Evolutionary conservation across 1,140 invertebrate genomes (phyloP).

Genomic region (Drosophila teissieri): DNA sequence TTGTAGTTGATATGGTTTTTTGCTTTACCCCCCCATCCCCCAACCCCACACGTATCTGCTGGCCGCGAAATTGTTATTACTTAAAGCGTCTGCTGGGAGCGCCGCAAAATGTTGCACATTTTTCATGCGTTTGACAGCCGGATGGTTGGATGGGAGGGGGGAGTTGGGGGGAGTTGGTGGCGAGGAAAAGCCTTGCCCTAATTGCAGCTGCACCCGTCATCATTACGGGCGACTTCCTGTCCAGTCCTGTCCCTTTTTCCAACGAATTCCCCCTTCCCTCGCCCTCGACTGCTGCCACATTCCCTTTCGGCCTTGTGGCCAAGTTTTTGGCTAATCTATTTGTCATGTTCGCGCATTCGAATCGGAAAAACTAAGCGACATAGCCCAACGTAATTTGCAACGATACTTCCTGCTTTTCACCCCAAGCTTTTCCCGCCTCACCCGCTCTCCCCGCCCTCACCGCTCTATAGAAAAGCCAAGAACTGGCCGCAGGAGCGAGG

Average conservation of each 20-base stretch:
- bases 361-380: slow-evolving; percentile 69
- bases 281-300: not conserved
- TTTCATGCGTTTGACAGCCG: slow-evolving; percentile 73
- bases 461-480: not conserved
- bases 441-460: not conserved
- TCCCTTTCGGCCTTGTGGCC: slow-evolving; percentile 17
- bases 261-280: not conserved
- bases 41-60: not conserved
- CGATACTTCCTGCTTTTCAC: slow-evolving; percentile 53
- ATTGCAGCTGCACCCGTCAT: slow-evolving; percentile 64
- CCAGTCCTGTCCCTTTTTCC: not conserved
- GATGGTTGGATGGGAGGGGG: too few relatives aligned
- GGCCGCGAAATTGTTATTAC: slow-evolving; percentile 61
- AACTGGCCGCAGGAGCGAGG: slow-evolving; percentile 7
- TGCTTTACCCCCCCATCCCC: not conserved
- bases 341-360: slow-evolving; percentile 71
- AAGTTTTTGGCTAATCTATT: slow-evolving; percentile 73
- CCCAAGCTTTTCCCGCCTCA: not conserved
- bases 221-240: slow-evolving; percentile 58
- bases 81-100: slow-evolving; percentile 66
- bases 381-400: slow-evolving; percentile 72
- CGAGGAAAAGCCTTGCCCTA: slow-evolving; percentile 29
- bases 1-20: slow-evolving; percentile 1
- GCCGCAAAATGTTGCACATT: slow-evolving; percentile 41
- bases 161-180: not conserved